Evolutionary conservation across 35 echinoderm and acorn worm genomes (phyloP).

Genomic region (Ptychodera flava): DNA sequence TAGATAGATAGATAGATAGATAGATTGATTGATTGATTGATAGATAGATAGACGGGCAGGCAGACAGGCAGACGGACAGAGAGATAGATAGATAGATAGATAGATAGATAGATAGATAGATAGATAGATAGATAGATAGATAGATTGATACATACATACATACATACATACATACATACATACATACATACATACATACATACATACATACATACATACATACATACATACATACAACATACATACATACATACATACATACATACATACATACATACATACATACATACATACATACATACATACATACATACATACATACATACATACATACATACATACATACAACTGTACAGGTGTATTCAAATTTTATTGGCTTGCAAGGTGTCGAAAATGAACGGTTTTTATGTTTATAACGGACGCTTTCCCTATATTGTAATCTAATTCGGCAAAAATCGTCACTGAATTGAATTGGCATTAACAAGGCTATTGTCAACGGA

Average conservation of each 20-base stretch:
- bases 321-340: neutral
- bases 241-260: neutral
- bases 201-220: neutral
- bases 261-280: neutral
- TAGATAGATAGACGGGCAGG: neutral
- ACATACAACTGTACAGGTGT: neutral
- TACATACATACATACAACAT: neutral
- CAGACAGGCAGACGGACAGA: neutral
- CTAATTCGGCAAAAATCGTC: too few species aligned
- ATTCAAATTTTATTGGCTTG: too few species aligned
- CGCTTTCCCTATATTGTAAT: too few species aligned
- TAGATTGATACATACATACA: neutral
- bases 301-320: slow-evolving; percentile 2
- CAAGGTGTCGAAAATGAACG: too few species aligned
- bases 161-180: neutral
- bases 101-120: neutral
- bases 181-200: neutral
- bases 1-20: neutral
- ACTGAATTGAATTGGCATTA: too few species aligned
- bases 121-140: neutral
- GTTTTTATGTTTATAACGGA: too few species aligned
- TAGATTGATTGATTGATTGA: neutral
- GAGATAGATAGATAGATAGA: neutral
- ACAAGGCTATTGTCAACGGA: too few species aligned
- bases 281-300: slow-evolving; percentile 2